Base-by-base conservation (phyloP, 1,140 invertebrate genomes). In the Globodera rostochiensis region DNA sequence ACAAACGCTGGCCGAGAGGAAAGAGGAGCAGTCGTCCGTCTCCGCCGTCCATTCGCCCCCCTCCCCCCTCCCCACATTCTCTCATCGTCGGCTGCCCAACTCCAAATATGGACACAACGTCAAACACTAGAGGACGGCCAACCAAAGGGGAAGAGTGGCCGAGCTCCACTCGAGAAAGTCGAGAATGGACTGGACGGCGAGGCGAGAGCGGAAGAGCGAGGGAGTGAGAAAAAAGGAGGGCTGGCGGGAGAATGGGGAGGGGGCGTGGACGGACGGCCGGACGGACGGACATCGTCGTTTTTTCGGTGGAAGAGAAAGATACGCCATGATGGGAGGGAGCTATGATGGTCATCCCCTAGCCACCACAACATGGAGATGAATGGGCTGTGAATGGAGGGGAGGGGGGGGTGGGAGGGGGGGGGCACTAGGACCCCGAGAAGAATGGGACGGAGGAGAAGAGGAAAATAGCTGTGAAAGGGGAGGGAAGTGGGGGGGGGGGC, bases 91-190 rank as follows among this genome's bases (percentile, higher is more conserved):
- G 57, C 57, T 19, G 19, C 4, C 57, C 57, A 64, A 64, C 57
- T 11, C 57, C 57, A 64, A 64, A 64, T 64, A 64, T 64, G 57
- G 57, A 64, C 57, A 64, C 57, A 64, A 64, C 57, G 57, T 64
- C 57, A 64, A 64, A 64, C 19, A 19, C 57, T 19, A 15, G 57
- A 64, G 13, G 57, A 64, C 57, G 57, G 57, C 57, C 57, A 64
- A 64, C 57, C 57, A 64, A 64, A 64, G 15, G 57, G 57, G 57
- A 64, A 64, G 15, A 64, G 57, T 64, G 57, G 57, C 19, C 57
- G 57, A 64, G 57, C 11, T 6, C 57, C 57, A 64, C 57, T 64
- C 57, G 57, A 64, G 57, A 64, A 64, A 19, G 57, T 64, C 57
- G 57, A 64, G 57, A 64, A 64, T 64, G 57, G 19, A 64, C 19